phyloP scores from a whole-genome alignment of 2,797 vertebrate species.

The Acropternis orthonyx region DNA sequence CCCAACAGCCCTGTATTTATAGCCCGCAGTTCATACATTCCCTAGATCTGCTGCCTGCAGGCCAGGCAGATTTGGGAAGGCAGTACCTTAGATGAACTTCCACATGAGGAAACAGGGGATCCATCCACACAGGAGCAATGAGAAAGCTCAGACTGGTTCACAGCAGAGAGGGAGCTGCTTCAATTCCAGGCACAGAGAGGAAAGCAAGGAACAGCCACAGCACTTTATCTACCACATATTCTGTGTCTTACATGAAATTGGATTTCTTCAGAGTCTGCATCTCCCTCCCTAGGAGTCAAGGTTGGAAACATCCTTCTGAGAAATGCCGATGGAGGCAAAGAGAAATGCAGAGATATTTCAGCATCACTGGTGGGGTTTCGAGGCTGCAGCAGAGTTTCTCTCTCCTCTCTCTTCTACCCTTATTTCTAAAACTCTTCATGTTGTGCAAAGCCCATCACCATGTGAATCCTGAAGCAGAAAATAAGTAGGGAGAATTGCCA shows the following conservation, averaged over 20 bases:
- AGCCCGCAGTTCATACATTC: not conserved
- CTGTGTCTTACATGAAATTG: not conserved
- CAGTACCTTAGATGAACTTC: not conserved
- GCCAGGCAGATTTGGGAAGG: not conserved
- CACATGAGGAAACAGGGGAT: not conserved
- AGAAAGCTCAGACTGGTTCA: not conserved
- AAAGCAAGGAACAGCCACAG: not conserved
- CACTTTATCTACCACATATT: not conserved
- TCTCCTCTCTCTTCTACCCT: not conserved
- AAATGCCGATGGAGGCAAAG: not conserved
- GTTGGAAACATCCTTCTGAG: constrained; percentile 13
- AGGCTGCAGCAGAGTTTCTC: not conserved
- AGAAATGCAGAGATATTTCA: not conserved
- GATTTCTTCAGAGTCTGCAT: not conserved
- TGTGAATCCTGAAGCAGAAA: not conserved
- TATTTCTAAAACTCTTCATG: not conserved
- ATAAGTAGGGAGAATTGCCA: not conserved
- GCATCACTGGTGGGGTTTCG: not conserved
- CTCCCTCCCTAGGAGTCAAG: not conserved
- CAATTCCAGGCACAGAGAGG: not conserved
- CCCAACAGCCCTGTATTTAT: not conserved
- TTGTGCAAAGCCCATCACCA: not conserved
- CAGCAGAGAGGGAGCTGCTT: not conserved
- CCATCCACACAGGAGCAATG: not conserved
- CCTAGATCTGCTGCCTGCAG: not conserved